phyloP scores from a whole-genome alignment of 2,888 invertebrate species.

The Phaonia tiefii region DNA sequence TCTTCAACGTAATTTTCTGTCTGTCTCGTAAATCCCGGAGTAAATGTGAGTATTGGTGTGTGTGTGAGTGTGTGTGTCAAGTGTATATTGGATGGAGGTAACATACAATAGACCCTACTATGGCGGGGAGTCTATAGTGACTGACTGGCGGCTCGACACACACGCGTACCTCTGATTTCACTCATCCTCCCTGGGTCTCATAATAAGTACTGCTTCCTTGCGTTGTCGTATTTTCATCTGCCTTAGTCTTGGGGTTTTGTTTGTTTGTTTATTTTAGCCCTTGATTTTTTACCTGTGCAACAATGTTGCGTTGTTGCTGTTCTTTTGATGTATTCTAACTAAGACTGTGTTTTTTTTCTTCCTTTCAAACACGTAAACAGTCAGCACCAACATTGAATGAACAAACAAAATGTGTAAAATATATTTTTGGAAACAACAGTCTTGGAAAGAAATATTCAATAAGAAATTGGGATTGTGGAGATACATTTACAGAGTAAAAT shows the following conservation, averaged over 20 bases:
- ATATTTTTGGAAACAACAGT: no score
- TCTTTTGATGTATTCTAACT: background rate
- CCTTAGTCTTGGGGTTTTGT: background rate
- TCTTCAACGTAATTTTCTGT: conserved; percentile 1
- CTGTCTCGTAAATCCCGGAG: background rate
- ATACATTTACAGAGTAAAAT: no score
- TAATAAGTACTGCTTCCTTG: background rate
- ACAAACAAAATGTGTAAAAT: no score
- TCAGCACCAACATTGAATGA: no score
- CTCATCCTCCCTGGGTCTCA: background rate
- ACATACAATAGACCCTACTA: background rate
- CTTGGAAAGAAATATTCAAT: no score
- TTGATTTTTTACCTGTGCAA: background rate
- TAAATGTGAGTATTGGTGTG: background rate
- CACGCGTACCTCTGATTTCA: conserved; percentile 11
- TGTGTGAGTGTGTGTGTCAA: background rate
- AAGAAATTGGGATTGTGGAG: no score
- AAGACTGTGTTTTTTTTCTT: no score
- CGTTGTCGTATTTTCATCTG: background rate
- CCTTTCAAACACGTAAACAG: no score
- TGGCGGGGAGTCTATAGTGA: background rate
- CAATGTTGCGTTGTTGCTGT: background rate
- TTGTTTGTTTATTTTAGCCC: background rate
- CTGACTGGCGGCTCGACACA: conserved; percentile 3
- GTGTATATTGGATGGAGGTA: background rate